Conservation (phyloP, 2,888 invertebrate genomes). For the Himalopsyche japonica region DNA sequence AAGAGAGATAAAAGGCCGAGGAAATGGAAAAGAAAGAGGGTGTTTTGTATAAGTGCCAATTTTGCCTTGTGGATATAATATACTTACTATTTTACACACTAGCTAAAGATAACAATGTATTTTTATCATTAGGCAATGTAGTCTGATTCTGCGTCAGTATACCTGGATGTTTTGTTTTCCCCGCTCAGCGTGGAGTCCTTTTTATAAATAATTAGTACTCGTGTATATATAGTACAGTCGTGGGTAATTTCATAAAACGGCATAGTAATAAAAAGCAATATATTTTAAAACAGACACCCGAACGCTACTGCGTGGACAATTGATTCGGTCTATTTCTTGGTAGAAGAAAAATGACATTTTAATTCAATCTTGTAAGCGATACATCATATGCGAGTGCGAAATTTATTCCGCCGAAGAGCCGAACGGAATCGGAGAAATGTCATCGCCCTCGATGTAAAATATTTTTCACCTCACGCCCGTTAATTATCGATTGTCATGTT, state of each 20-base stretch:
- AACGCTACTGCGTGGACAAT: neutral
- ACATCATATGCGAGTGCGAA: neutral
- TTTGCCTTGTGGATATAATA: conserved; percentile 63
- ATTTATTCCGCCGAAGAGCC: neutral
- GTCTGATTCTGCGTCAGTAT: conserved; percentile 4
- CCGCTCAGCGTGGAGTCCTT: neutral
- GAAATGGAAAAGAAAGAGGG: conserved; percentile 11
- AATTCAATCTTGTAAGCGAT: neutral
- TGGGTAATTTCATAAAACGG: neutral
- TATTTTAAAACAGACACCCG: neutral
- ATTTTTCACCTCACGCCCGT: neutral
- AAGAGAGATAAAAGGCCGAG: conserved; percentile 13
- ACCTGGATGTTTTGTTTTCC: conserved; percentile 3
- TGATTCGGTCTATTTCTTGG: neutral
- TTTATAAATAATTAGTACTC: conserved; percentile 1
- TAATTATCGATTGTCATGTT: neutral
- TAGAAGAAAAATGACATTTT: neutral
- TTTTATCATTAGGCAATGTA: conserved; percentile 35
- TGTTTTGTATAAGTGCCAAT: conserved; percentile 55
- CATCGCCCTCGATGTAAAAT: neutral
- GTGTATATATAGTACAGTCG: neutral
- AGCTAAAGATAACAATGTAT: conserved; percentile 33
- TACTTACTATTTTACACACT: conserved; percentile 44
- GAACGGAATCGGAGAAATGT: neutral
- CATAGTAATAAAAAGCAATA: neutral